phyloP scores from a whole-genome alignment of 2,888 invertebrate genomes.

The Onthophagus sagittarius region DNA sequence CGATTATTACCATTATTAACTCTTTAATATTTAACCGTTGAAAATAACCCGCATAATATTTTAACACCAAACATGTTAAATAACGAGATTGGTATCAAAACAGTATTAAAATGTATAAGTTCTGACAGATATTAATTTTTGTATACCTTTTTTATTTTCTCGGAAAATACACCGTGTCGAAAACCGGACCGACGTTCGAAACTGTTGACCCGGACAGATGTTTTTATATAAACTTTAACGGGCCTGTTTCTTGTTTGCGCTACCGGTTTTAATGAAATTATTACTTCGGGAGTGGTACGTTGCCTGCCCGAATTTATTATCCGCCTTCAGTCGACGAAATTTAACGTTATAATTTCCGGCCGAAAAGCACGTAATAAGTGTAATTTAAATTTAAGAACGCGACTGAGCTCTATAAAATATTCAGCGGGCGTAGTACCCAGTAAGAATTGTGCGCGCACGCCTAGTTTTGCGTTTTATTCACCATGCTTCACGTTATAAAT shows the following conservation, averaged over 20 bases:
- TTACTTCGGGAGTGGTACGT: background rate
- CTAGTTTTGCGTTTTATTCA: background rate
- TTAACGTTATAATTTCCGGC: background rate
- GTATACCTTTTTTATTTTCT: too few species aligned
- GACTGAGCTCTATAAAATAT: background rate
- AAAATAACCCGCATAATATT: too few species aligned
- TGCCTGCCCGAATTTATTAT: background rate
- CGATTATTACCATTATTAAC: too few species aligned
- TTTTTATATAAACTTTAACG: background rate
- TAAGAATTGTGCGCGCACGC: background rate
- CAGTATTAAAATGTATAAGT: too few species aligned
- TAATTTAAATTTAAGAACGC: background rate
- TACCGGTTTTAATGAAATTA: background rate
- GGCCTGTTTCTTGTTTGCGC: background rate
- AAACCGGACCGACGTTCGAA: background rate
- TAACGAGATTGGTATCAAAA: too few species aligned
- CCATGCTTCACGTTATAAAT: background rate
- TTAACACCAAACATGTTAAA: too few species aligned
- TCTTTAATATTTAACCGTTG: too few species aligned
- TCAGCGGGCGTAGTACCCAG: background rate
- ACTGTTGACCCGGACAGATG: background rate
- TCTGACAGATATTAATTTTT: too few species aligned
- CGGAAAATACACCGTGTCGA: too few species aligned
- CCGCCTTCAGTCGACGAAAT: background rate
- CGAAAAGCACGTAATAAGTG: background rate